Base-by-base conservation (phyloP, 2,797 vertebrate genomes). In the Pagetopsis macropterus region DNA sequence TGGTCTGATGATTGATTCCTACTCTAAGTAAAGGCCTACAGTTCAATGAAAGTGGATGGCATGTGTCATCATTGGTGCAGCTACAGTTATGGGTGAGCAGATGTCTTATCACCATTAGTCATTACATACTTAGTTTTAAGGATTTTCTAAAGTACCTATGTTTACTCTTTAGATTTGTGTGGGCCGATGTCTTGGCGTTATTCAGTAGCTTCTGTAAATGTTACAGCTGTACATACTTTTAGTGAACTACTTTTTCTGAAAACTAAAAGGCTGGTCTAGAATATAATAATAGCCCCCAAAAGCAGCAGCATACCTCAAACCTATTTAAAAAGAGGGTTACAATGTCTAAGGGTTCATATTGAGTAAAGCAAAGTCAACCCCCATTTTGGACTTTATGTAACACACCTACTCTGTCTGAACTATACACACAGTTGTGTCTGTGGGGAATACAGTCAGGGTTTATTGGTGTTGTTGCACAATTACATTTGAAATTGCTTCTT, bases 401-500 rank as follows among this genome's bases (percentile, higher is more conserved):
- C 52, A 65, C 75, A 44, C 65, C 27, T 60, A n/a, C 59, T 58
- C 44, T 45, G 74, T 41, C 72, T 19, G 71, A 19, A 46, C 64
- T 61, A 81, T 58, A 65, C 56, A 19, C 72, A 51, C 63, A 16
- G 54, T n/a, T 19, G 15, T 14, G 56, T 84, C 77, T 74, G 21
- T 0, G 14, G 61, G 40, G 67, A 75, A 49, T 67, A 71, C 65
- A 75, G 52, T 66, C 65, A n/a, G 71, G 73, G 51, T 73, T 87
- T 84, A 79, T 81, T 84, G 80, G 70, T 82, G 83, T 56, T 85
- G 76, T 70, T 82, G 78, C 48, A 70, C 64, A 85, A 84, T 82
- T 77, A 72, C 65, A 75, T 85, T 80, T 86, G 73, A 79, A 88
- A 90, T 81, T 74, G 72, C 70, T 77, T 84, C 78, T 85, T 69